Percentiles rank a stretch among this genome's conserved stretches.
Evolutionary conservation across 2,113 vertebrate genomes (phyloP).

Genomic region (Cynopterus brachyotis): DNA sequence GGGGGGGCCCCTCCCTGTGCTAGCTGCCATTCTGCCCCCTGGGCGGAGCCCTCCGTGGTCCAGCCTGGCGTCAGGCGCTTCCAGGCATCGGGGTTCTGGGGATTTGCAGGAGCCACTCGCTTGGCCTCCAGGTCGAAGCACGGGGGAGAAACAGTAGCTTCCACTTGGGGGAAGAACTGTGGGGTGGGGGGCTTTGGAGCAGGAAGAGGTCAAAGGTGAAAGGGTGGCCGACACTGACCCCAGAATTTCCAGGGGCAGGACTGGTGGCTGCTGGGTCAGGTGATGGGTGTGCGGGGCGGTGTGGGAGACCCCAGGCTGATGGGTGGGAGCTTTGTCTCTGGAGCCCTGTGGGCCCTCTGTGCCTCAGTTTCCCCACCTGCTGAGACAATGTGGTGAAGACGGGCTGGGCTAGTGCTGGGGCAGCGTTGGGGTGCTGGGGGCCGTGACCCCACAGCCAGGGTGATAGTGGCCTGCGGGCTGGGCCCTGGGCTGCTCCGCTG

Average conservation of each 20-base stretch:
- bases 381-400: accelerated
- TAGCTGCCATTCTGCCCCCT: accelerated
- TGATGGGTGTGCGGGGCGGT: accelerated
- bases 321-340: neutral
- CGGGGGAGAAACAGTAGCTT: neutral
- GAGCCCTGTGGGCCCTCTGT: neutral
- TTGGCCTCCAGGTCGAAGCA: neutral
- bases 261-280: neutral
- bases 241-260: neutral
- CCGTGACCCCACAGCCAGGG: accelerated
- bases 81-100: neutral
- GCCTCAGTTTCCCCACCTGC: neutral
- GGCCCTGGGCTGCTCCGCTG: neutral
- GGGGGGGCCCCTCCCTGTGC: neutral
- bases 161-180: neutral
- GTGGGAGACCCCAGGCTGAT: neutral
- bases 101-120: neutral
- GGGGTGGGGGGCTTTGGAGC: neutral
- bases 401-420: neutral
- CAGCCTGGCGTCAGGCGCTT: accelerated
- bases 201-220: neutral
- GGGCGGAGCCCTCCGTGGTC: neutral
- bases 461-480: neutral
- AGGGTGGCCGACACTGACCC: neutral
- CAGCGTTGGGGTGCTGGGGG: neutral